Conservation (phyloP, 2,888 invertebrate genomes). For the Drosophila nr. medialis region DNA sequence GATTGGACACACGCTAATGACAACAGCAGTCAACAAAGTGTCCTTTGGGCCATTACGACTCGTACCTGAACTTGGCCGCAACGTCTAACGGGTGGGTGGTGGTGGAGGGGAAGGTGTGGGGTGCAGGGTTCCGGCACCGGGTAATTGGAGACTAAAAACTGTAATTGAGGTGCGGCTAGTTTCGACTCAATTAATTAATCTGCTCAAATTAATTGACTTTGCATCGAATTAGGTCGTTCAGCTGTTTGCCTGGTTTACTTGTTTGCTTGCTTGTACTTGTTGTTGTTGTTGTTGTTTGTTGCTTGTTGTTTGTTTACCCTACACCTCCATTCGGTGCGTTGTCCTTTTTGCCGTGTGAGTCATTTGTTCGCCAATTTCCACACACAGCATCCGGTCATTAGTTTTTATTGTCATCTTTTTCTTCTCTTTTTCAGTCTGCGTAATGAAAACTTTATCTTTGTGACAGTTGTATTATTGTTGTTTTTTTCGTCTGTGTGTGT, state of each 20-base stretch:
- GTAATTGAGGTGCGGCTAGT: conserved; percentile 70
- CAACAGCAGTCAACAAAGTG: conserved; percentile 63
- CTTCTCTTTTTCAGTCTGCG: conserved; percentile 43
- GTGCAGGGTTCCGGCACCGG: conserved; percentile 1
- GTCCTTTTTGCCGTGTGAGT: conserved; percentile 56
- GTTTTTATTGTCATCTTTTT: conserved; percentile 39
- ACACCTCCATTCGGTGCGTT: conserved; percentile 22
- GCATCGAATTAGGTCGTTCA: conserved; percentile 72
- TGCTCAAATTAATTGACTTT: conserved; percentile 76
- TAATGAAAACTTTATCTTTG: conserved; percentile 79
- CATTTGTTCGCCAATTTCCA: conserved; percentile 38
- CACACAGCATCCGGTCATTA: conserved; percentile 58
- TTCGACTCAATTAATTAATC: conserved; percentile 73
- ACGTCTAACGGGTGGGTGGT: background rate
- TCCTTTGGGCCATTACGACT: conserved; percentile 38
- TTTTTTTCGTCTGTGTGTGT: conserved; percentile 21
- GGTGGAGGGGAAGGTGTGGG: background rate
- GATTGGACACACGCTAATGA: conserved; percentile 70
- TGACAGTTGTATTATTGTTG: conserved; percentile 51
- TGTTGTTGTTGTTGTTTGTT: conserved; percentile 2
- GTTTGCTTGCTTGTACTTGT: conserved; percentile 1
- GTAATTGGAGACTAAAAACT: conserved; percentile 59
- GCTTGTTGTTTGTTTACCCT: conserved; percentile 3
- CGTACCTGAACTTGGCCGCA: conserved; percentile 69
- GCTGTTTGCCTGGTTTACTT: conserved; percentile 55